Evolutionary conservation across 2,888 invertebrate genomes (phyloP).

Genomic region (Heliconius charithonia): DNA sequence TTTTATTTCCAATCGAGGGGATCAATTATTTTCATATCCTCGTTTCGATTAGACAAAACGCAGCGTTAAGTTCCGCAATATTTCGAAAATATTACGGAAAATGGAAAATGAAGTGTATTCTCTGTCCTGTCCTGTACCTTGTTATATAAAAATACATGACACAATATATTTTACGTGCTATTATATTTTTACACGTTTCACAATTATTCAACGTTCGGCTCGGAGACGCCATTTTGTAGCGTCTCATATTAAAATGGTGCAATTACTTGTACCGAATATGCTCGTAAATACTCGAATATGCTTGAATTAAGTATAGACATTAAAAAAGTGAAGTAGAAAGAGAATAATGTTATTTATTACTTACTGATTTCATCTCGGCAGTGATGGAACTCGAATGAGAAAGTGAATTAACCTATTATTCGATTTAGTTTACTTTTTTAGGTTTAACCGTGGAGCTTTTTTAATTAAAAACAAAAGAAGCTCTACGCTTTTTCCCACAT

Average conservation of each 20-base stretch:
- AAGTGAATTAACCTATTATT: neutral
- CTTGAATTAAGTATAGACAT: conserved; percentile 12
- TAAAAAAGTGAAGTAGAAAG: conserved; percentile 12
- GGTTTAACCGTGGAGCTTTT: too few relatives aligned
- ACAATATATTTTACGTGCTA: conserved; percentile 26
- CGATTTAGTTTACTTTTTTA: too few relatives aligned
- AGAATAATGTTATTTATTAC: neutral
- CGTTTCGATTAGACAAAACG: neutral
- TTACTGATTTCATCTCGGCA: neutral
- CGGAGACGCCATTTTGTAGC: conserved; percentile 31
- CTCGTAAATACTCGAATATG: conserved; percentile 14
- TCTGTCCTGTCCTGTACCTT: too few relatives aligned
- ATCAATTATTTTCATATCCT: neutral
- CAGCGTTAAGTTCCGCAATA: neutral
- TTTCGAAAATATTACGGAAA: too few relatives aligned
- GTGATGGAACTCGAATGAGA: neutral
- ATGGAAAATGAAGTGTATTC: too few relatives aligned
- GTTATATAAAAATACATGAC: neutral
- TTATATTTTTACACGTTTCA: conserved; percentile 32
- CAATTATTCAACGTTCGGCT: conserved; percentile 14
- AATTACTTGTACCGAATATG: conserved; percentile 19
- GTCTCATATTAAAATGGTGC: conserved; percentile 27
- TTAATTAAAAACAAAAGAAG: too few relatives aligned
- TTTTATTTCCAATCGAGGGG: neutral
- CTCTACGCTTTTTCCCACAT: too few relatives aligned